Evolutionary conservation across 2,113 vertebrate genomes (phyloP), one percentile per base, ranked within the genome.

Genomic region (Todiramphus saurophagus): DNA sequence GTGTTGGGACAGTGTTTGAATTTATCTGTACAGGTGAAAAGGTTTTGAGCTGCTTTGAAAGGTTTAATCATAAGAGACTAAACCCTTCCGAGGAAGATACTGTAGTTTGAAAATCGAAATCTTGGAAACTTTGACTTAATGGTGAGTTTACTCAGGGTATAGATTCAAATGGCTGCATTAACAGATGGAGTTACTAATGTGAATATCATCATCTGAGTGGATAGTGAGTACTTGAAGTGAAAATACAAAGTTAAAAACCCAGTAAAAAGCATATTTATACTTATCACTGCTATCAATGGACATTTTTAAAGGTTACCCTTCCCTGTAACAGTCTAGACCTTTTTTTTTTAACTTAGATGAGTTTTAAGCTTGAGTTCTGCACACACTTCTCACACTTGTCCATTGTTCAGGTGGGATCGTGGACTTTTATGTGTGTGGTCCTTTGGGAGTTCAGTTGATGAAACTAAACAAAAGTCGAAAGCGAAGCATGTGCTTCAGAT

Each of bases 401-500:
- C 12, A 3, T 62, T 62, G 41, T 48, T 50, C 8, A 5, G 28
- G 48, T 39, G 60, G 5, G 30, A 68, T 63, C 18, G 5, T 15
- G 11, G 28, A 15, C 27, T 87, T 87, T 53, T 39, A 39, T 37
- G 17, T 62, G 24, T 20, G 25, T 20, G 39, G 10, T 58, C 28
- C 2, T 46, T 9, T 13, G 14, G 31, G 21, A 69, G 21, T 51
- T 72, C 31, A 70, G 37, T 2, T 66, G 46, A 17, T 68, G 35
- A 78, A 70, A 64, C 10, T 48, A 11, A 64, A 14, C 23, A 91
- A 67, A 91, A 87, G 11, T 30, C 30, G 64, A 12, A 63, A 81
- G 39, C 30, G 72, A 30, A 63, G 9, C 1, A 0, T 28, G 21
- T 0, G 1, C 3, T 1, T 53, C 41, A 75, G 46, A 56, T 9